Evolutionary conservation across 2,113 vertebrate species (phyloP).

Genomic region (Phycodurus eques): DNA sequence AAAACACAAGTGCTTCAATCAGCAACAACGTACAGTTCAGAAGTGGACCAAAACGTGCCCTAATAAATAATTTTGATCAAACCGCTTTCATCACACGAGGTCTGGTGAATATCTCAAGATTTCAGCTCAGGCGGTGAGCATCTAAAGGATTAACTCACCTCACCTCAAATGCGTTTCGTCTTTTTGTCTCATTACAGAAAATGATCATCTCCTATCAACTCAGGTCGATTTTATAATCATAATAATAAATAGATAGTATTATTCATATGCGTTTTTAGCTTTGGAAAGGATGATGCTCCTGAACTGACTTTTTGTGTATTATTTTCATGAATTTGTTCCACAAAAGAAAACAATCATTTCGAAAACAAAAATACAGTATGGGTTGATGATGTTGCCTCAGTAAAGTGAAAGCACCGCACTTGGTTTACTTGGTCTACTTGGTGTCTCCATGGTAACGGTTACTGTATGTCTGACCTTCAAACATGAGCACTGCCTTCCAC

Average conservation of each 20-base stretch:
- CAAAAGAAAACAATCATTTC: not conserved
- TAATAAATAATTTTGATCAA: not conserved
- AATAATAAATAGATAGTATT: not conserved
- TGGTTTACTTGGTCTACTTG: slow-evolving; percentile 48
- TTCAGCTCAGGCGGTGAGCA: not conserved
- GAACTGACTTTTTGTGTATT: not conserved
- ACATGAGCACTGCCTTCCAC: slow-evolving; percentile 56
- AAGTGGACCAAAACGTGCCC: not conserved
- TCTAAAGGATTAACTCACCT: not conserved
- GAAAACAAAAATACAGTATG: not conserved
- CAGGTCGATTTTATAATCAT: too few species aligned
- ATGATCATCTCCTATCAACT: not conserved
- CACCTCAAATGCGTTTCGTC: not conserved
- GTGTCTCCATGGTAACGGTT: slow-evolving; percentile 72
- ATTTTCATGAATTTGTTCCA: not conserved
- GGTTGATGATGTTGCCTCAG: slow-evolving; percentile 29
- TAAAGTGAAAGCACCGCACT: slow-evolving; percentile 29
- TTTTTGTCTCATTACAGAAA: not conserved
- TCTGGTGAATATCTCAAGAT: not conserved
- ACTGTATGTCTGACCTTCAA: slow-evolving; percentile 69
- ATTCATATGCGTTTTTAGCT: not conserved
- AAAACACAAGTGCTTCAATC: not conserved
- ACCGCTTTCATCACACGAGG: not conserved
- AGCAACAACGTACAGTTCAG: not conserved
- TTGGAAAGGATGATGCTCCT: not conserved